Base-by-base conservation (phyloP, 2,888 invertebrate species). In the Hofmannophila pseudospretella region DNA sequence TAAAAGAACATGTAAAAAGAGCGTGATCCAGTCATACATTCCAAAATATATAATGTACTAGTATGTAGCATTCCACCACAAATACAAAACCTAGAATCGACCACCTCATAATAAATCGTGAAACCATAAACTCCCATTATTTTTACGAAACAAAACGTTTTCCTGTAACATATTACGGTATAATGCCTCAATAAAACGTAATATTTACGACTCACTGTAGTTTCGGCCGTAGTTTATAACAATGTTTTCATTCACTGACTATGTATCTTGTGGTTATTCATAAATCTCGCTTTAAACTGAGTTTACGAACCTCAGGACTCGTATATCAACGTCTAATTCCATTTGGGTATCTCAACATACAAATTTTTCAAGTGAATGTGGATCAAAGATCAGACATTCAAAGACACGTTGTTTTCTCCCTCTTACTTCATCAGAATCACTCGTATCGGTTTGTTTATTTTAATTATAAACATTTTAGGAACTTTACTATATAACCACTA, bases 231-330 rank as follows among this genome's bases (percentile, higher is more conserved):
- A 54, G 64, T 68, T 66, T 66, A 63, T 65, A 66, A 66, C 67
- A 67, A 72, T 74, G 78, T 79, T 73, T 71, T 73, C 78, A 78
- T 79, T 80, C 70, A 74, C 55, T 58, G n/a, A n/a, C 23, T 8
- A 1, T 3, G 23, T 54, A 65, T 54, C 34, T 46, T 54, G 54
- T 47, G 58, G 67, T 67, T 70, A 67, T 72, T 70, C 73, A 77
- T 81, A 80, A 79, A 80, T 78, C 66, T 52, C 40, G 34, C 40
- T 42, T 55, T 64, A 58, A 74, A 67, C 60, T 52, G 57, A 67
- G 68, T 75, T 74, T 74, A 71, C 67, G 55, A 42, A 60, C 66
- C 61, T 64, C 59, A 57, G 48, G 42, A 38, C 39, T 51, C 63
- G 55, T 77, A 67, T 59, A 70, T 76, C 68, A 65, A 45, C 45